Evolutionary conservation across 1,140 invertebrate genomes (phyloP).

Genomic region (Portunus trituberculatus): DNA sequence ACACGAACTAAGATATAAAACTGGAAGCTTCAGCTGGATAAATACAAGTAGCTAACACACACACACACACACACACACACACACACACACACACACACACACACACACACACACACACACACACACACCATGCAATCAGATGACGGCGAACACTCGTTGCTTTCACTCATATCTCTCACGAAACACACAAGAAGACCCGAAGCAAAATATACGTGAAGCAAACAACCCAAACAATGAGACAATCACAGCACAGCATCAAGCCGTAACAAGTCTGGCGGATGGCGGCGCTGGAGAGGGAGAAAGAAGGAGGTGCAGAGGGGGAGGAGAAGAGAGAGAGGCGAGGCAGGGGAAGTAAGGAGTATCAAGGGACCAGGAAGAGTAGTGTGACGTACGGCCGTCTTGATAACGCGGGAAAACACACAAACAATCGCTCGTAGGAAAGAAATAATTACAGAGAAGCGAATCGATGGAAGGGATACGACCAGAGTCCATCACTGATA

Average conservation of each 20-base stretch:
- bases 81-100: not conserved
- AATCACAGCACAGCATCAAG: not conserved
- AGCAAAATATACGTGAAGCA: not conserved
- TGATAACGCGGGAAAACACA: slow-evolving; percentile 10
- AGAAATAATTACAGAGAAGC: slow-evolving; percentile 23
- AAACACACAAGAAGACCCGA: not conserved
- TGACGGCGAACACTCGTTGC: not conserved
- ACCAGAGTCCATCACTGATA: not conserved
- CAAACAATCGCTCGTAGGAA: slow-evolving; percentile 1
- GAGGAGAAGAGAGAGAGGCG: not conserved
- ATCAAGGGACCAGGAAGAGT: not conserved
- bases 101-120: not conserved
- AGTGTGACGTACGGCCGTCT: slow-evolving; percentile 7
- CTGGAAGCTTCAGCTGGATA: no score
- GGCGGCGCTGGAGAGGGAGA: not conserved
- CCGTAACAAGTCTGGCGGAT: not conserved
- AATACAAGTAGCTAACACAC: no score
- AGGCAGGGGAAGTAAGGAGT: not conserved
- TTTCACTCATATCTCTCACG: not conserved
- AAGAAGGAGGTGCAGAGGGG: not conserved
- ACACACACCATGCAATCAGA: not conserved
- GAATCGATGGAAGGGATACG: not conserved
- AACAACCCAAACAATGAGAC: not conserved
- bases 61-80: slow-evolving; percentile 11
- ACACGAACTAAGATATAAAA: no score